Base-by-base conservation (phyloP, 2,888 invertebrate genomes). In the Plemyria rubiginata region DNA sequence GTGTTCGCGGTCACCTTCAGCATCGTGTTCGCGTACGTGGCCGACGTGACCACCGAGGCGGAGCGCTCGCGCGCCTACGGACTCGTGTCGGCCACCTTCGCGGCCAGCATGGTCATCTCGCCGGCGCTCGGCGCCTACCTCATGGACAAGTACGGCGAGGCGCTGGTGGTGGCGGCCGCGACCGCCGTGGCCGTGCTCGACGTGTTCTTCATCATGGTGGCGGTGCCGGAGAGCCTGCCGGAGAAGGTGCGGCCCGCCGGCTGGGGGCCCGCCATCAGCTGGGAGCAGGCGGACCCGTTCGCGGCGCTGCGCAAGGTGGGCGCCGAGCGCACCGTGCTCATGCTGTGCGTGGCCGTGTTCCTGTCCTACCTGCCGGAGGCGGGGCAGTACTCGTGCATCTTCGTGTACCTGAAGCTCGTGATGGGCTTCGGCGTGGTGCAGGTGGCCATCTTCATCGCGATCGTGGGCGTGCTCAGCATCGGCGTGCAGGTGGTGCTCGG, bases 1-100 rank as follows among this genome's bases (percentile, higher is more conserved):
- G 97, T 99, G 73, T 99, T 99, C 92, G 98, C 99, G 59, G 99
- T 99, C 70, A 99, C 99, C 53, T 99, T 99, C 93, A 99, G 99
- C 76, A 99, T 99, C 60, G 99, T 99, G 61, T 99, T 99, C 93
- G 99, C 99, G 54, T 99, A 99, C 92, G 99, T 99, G 70, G 99
- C 99, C 45, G 99, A 99, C 92, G 98, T 99, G 58, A 99, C 99
- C 36, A 98, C 98, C 75, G 98, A 99, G 81, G 97, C 97, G 80
- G 98, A 99, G 87, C 94, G 99, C 62, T 98, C 98, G 75, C 95
- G 97, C 68, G 99, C 99, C 8, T 99, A 99, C 89, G 99, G 99
- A 58, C 94, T 99, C 82, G 99, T 98, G n/a, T 98, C 98, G 28
- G 99, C 99, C 32, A 99, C 99, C 60, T 99, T 99, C 93, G 99